Evolutionary conservation across 2,888 invertebrate genomes (phyloP), one percentile per base, ranked within the genome.

Genomic region (Sacculina carcini): DNA sequence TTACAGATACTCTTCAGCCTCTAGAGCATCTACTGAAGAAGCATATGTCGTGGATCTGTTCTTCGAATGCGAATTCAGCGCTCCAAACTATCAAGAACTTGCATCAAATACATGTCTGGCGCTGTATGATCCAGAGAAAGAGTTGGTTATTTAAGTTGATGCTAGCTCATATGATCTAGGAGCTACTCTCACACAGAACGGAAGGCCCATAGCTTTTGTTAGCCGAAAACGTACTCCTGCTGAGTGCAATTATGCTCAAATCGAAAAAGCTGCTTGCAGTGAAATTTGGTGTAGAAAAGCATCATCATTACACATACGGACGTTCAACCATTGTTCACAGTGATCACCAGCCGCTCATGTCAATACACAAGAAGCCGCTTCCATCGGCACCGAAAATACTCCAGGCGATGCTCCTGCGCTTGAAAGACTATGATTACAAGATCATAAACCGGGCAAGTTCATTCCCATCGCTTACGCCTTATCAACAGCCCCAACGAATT

Each of bases 191-290:
- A 16, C 10, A 4, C 36, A 36, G 10, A 19, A 36, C 16, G 36
- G 16, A 3, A 36, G 36, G 9, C 10, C 36, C 6, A 9, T 36
- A 19, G 36, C 36, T n/a, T 36, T 36, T 19, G 36, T 9, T 10
- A 36, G 36, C 36, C 36, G 36, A 3, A 32, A 12, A 3, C 32
- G 12, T 3, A n/a, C n/a, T n/a, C n/a, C n/a, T n/a, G n/a, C n/a
- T n/a, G n/a, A 31, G 34, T 14, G 23, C 44, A 21, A 52, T 29
- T 53, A 53, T 24, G 53, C 53, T 10, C 52, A 55, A 31, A 53
- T 52, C 2, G 53, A 52, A 23, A 52, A 53, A 53, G 28, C 39
- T 19, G 16, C 36, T 53, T 38, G 48, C 34, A 21, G 21, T 52
- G 32, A n/a, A n/a, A n/a, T n/a, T n/a, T n/a, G n/a, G n/a, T n/a